Evolutionary conservation across 2,888 invertebrate species (phyloP).

Genomic region (Coecobrya sp.): DNA sequence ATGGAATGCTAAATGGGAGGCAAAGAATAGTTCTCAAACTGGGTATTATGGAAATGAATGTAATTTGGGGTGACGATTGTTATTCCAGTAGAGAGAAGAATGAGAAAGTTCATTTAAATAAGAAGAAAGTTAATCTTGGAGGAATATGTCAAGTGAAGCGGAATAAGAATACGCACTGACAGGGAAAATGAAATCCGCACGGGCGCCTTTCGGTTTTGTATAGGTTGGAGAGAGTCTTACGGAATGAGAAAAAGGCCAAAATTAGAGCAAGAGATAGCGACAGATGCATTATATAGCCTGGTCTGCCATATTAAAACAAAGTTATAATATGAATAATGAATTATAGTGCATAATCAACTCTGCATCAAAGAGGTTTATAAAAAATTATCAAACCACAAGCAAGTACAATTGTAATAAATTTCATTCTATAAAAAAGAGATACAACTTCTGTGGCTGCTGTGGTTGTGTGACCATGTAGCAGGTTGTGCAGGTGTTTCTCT

Average conservation of each 20-base stretch:
- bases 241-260: neutral
- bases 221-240: neutral
- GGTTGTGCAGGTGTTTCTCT: too few relatives aligned
- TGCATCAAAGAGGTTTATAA: too few relatives aligned
- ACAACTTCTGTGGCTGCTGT: too few relatives aligned
- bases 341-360: too few relatives aligned
- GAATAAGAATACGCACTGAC: conserved; percentile 15
- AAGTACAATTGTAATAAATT: too few relatives aligned
- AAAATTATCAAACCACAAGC: too few relatives aligned
- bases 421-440: too few relatives aligned
- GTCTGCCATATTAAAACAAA: too few relatives aligned
- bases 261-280: too few relatives aligned
- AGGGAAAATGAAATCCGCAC: neutral
- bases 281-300: too few relatives aligned
- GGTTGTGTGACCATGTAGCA: too few relatives aligned
- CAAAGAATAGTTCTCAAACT: conserved; percentile 32
- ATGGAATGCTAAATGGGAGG: conserved; percentile 2
- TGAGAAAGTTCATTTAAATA: conserved; percentile 48
- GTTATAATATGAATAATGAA: too few relatives aligned
- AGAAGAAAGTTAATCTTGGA: conserved; percentile 46
- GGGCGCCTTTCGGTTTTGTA: neutral
- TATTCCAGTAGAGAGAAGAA: neutral
- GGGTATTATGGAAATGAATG: conserved; percentile 45
- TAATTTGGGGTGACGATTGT: conserved; percentile 49
- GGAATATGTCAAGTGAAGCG: conserved; percentile 3